Evolutionary conservation across 2,888 invertebrate genomes (phyloP).

Genomic region (Didymodactylos carnosus): DNA sequence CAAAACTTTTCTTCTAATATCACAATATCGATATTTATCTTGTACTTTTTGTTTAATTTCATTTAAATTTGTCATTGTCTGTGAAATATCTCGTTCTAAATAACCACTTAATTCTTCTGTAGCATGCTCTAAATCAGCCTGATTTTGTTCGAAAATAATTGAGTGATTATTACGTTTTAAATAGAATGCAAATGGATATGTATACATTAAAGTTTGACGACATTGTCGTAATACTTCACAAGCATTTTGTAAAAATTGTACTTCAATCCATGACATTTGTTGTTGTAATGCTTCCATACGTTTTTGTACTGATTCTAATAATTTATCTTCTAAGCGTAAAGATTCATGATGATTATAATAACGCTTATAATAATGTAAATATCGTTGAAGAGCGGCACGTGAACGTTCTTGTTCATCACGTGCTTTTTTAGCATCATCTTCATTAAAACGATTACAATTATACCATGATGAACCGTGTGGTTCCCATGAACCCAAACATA

Average conservation of each 20-base stretch:
- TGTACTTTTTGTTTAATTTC: conserved; percentile 96
- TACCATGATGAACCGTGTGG: conserved; percentile 66
- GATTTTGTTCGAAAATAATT: conserved; percentile 51
- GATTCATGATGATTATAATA: conserved; percentile 99
- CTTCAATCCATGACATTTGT: conserved; percentile 99
- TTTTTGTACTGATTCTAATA: conserved; percentile 78
- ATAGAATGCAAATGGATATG: conserved; percentile 97
- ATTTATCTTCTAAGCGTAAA: conserved; percentile 70
- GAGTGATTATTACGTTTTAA: conserved; percentile 92
- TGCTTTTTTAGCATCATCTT: conserved; percentile 82
- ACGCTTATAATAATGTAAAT: conserved; percentile 91
- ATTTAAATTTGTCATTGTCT: conserved; percentile 62
- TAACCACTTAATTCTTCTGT: conserved; percentile 92
- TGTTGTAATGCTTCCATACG: conserved; percentile 98
- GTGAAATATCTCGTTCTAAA: conserved; percentile 82
- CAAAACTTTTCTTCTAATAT: conserved; percentile 78
- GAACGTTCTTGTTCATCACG: conserved; percentile 85
- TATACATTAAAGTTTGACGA: conserved; percentile 92
- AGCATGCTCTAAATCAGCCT: conserved; percentile 86
- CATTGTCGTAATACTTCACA: conserved; percentile 60
- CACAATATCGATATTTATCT: conserved; percentile 94
- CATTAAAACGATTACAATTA: conserved; percentile 89
- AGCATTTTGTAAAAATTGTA: conserved; percentile 90
- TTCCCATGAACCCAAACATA: conserved; percentile 93
- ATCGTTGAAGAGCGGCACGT: conserved; percentile 76